Percentiles rank a stretch among this genome's conserved stretches.
These are phyloP conservation scores for Erythrolamprus reginae DNA, from an alignment of 2,113 vertebrate species.

Conservation along the genomic window DNA sequence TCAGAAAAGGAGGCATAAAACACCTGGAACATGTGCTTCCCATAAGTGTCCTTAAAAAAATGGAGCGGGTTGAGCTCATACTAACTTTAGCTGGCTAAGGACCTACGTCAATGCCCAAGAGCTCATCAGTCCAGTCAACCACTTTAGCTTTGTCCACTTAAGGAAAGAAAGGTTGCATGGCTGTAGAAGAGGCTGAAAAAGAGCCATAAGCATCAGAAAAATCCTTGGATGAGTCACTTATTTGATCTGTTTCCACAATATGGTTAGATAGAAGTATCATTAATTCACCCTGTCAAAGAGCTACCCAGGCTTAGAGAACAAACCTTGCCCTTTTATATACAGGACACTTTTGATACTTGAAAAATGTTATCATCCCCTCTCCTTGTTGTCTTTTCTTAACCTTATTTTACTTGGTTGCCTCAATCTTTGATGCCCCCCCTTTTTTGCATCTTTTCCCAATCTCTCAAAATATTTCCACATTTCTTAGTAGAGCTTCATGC, in stretches of 20 bases:
- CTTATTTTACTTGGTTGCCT: background rate
- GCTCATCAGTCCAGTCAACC: background rate
- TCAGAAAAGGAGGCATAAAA: background rate
- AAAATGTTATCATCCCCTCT: background rate
- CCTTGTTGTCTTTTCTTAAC: background rate
- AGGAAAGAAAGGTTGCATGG: background rate
- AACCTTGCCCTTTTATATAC: background rate
- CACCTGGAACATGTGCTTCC: background rate
- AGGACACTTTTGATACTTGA: background rate
- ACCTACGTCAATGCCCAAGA: background rate
- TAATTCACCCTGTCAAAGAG: background rate
- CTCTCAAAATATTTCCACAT: background rate
- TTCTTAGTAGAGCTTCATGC: background rate
- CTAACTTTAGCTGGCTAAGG: background rate
- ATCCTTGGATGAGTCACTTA: background rate
- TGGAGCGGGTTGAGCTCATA: background rate
- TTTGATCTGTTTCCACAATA: background rate
- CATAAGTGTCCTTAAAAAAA: background rate
- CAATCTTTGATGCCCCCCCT: background rate
- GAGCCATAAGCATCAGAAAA: background rate
- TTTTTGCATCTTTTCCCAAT: background rate
- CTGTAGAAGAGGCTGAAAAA: background rate
- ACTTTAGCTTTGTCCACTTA: background rate
- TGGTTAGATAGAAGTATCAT: background rate
- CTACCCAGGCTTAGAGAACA: background rate